phyloP scores from a whole-genome alignment of 2,113 vertebrate species.

The Hippocampus comes region DNA sequence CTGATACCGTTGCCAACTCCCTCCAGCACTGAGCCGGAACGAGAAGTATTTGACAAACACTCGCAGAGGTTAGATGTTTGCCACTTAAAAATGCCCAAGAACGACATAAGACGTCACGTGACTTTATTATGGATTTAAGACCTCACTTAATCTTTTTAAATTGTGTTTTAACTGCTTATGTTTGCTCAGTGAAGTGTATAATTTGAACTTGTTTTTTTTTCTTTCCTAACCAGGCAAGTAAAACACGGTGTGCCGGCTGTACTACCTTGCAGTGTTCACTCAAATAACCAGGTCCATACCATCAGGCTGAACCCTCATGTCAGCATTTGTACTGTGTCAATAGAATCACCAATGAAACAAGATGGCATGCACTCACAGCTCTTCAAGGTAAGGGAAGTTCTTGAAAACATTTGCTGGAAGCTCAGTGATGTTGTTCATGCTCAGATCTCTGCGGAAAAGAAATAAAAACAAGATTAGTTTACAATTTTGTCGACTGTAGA shows the following conservation, averaged over 20 bases:
- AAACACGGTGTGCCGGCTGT: constrained; percentile 21
- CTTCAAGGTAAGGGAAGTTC: constrained; percentile 91
- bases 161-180: constrained; percentile 1
- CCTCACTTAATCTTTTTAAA: neutral
- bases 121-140: neutral
- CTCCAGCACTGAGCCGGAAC: constrained; percentile 50
- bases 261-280: constrained; percentile 33
- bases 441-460: constrained; percentile 84
- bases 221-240: constrained; percentile 28
- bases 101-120: constrained; percentile 9
- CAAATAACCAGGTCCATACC: constrained; percentile 50
- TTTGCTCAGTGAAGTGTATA: neutral
- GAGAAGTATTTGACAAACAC: constrained; percentile 55
- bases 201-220: neutral
- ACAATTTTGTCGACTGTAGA: neutral
- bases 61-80: constrained; percentile 56
- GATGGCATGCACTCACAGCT: constrained; percentile 84
- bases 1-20: constrained; percentile 68
- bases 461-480: neutral
- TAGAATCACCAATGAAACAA: constrained; percentile 24
- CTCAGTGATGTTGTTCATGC: constrained; percentile 98
- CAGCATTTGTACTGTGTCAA: constrained; percentile 49
- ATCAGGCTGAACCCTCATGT: constrained; percentile 41
- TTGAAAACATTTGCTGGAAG: constrained; percentile 90
- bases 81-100: constrained; percentile 41